phyloP scores from a whole-genome alignment of 2,113 vertebrate genomes.

The Odontesthes bonariensis region DNA sequence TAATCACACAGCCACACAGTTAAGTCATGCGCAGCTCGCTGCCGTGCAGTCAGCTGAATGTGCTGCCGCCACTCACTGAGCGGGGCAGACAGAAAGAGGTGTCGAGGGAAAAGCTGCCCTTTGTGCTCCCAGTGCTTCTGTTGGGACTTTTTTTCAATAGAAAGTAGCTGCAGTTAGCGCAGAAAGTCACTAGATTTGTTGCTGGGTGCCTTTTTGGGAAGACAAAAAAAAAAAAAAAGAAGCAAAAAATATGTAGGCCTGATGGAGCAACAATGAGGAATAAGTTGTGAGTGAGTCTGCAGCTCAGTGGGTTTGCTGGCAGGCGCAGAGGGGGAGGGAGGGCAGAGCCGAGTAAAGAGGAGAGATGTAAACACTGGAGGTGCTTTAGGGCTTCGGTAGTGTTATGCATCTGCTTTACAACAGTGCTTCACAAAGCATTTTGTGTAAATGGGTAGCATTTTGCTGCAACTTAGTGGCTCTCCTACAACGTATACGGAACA shows the following conservation, averaged over 20 bases:
- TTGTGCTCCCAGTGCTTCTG: background rate
- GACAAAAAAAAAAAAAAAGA: no score
- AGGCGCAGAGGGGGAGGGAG: background rate
- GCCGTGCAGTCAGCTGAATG: background rate
- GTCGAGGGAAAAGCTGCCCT: background rate
- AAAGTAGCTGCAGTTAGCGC: no score
- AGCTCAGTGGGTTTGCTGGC: background rate
- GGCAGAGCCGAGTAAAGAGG: background rate
- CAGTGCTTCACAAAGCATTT: background rate
- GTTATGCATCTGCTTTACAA: background rate
- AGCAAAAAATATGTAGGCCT: no score
- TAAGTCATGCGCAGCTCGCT: background rate
- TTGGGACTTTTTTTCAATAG: background rate
- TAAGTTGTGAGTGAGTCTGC: no score
- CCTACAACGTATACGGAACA: no score
- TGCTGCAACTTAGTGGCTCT: background rate
- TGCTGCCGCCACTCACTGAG: background rate
- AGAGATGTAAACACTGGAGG: background rate
- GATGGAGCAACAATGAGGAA: no score
- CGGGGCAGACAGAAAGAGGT: background rate
- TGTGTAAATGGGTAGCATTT: background rate
- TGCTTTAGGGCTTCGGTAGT: background rate
- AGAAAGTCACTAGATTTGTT: background rate
- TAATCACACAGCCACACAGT: background rate
- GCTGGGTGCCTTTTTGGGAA: no score